Base-by-base conservation (phyloP, 2,888 invertebrate species). In the Erebia epiphron region DNA sequence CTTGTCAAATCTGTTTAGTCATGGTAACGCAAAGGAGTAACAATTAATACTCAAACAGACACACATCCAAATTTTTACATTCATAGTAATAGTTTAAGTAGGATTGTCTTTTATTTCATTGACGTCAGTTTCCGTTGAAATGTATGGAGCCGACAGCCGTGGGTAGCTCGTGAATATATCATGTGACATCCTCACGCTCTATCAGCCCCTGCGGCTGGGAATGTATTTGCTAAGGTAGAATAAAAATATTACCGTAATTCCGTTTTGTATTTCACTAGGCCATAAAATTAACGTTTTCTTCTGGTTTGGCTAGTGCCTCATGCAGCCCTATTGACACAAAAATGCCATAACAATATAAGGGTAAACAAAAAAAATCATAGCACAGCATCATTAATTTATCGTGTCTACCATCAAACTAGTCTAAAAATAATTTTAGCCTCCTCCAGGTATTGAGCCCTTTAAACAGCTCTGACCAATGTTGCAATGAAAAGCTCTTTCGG, bases 131-230 rank as follows among this genome's bases (percentile, higher is more conserved):
- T 46, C 61, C 63, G 54, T 69, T 58, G 60, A 70, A 75, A 73
- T 73, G 70, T 75, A 72, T 75, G 73, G 65, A 69, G 67, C 67
- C 66, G 73, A 75, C 75, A 72, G 70, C 69, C 52, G 67, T 56
- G 72, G 69, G 67, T 64, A 69, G 60, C 72, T 72, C 65, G 67
- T 72, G 72, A 73, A 73, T 73, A 69, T 73, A 72, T 72, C 72
- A 73, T 67, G 71, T 73, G 73, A 73, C 72, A 69, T 67, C 49
- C 65, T 69, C 61, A 69, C 72, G 73, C 72, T 69, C 68, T 73
- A 72, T 73, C 72, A 72, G 67, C 67, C 67, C 72, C 61, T 65
- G 73, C 57, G 72, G 72, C 67, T 60, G 64, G 61, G 67, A 69
- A 69, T 67, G 71, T 71, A 71, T 71, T 73, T 64, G 67, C 60